Conservation (phyloP, 2,888 invertebrate species). For the Chrysolina oricalcia region DNA sequence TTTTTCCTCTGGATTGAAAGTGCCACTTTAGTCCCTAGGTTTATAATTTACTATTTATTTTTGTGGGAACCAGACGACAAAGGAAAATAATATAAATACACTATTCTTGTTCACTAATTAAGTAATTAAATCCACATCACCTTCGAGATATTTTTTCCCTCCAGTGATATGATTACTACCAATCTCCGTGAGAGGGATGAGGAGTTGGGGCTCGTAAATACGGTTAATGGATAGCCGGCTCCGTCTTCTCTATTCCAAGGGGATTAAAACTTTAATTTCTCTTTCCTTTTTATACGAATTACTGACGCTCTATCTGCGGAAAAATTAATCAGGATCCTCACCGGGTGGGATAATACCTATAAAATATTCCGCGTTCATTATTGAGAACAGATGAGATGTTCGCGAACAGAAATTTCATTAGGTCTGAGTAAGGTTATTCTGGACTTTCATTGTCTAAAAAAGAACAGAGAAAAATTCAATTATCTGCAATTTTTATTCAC, state of each 20-base stretch:
- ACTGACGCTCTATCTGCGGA: constrained; percentile 12
- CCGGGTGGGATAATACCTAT: constrained; percentile 6
- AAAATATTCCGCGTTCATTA: constrained; percentile 9
- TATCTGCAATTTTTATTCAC: no score
- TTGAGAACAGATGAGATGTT: neutral
- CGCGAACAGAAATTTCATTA: constrained; percentile 13
- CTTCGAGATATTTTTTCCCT: neutral
- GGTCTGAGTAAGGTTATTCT: no score
- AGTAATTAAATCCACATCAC: neutral
- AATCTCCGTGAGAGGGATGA: neutral
- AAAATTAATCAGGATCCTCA: constrained; percentile 6
- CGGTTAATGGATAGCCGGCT: constrained; percentile 6
- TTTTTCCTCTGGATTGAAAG: no score
- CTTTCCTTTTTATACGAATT: constrained; percentile 1
- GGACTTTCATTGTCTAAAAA: no score
- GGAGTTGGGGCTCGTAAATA: neutral
- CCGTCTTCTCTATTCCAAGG: constrained; percentile 10
- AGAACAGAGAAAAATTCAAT: no score
- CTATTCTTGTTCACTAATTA: no score
- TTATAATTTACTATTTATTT: no score
- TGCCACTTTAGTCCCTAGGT: no score
- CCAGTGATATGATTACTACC: neutral
- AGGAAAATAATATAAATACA: no score
- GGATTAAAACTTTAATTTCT: constrained; percentile 13
- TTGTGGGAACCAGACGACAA: no score